Evolutionary conservation across 2,888 invertebrate species (phyloP), one percentile per base, ranked within the genome.

Genomic region (Drosophila putrida): DNA sequence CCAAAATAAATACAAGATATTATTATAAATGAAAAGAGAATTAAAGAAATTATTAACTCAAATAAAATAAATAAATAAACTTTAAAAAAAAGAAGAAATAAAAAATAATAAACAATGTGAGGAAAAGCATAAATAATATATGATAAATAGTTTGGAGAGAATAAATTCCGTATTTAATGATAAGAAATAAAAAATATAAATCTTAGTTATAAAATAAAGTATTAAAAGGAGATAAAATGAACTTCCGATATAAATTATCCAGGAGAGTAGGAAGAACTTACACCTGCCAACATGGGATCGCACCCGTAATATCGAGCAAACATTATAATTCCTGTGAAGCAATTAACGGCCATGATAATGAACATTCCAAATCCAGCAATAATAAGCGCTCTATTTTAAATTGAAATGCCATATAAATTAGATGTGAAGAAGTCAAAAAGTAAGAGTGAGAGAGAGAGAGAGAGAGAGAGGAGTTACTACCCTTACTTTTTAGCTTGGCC

Each of bases 291-390:
- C 49, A 94, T 90, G 35, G 95, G 95, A 91, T 95, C 95, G 78
- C 95, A 95, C 59, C 93, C 93, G 43, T 92, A 91, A 90, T 94
- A 95, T 67, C 93, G 93, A 0, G 94, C 93, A 78, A 93, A 93
- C 75, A 95, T 93, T 27, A 95, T 92, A 43, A 95, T 92, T 11
- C 95, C 95, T 51, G 94, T 93, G 86, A 94, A 94, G 61, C 93
- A 93, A 79, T 94, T 95, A 25, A 94, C 87, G 36, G 93, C 92
- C 78, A 94, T 93, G 61, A 95, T 94, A 6, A 92, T 60, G 10
- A 94, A 90, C 27, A 94, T 93, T 2, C 95, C 95, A 47, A 94
- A 59, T 9, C 93, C 93, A 82, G 94, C 94, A 62, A 95, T 88
- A 11, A 91, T 88, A 31, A 95, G 88, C 0, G 94, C 93, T 83